A percentile compares a stretch with the other conserved stretches of the same genome.
These are phyloP conservation scores for Lepidochitona cinerea DNA, from an alignment of 2,888 invertebrate genomes.

Conservation along the genomic window DNA sequence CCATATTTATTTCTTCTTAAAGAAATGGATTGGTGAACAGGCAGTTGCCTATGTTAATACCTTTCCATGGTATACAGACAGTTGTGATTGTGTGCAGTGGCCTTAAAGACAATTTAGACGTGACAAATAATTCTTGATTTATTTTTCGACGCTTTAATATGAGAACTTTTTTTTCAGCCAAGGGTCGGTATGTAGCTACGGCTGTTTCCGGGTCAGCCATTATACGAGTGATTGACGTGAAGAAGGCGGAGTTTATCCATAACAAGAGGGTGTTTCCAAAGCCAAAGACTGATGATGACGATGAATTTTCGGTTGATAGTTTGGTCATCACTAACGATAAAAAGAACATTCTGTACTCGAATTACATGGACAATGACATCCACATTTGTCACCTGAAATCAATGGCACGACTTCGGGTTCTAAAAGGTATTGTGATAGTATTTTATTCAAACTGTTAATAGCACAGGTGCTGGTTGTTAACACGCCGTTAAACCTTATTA, in stretches of 20 bases:
- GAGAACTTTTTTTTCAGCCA: too few relatives aligned
- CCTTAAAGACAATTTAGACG: too few relatives aligned
- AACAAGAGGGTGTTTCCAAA: constrained; percentile 5
- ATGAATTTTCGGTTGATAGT: constrained; percentile 38
- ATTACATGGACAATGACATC: constrained; percentile 36
- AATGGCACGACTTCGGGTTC: constrained; percentile 24
- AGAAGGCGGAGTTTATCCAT: constrained; percentile 24
- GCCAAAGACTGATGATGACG: constrained; percentile 21
- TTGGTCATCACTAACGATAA: constrained; percentile 39
- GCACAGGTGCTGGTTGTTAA: too few relatives aligned
- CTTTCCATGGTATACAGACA: too few relatives aligned
- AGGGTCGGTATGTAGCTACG: constrained; percentile 4
- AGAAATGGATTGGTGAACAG: too few relatives aligned
- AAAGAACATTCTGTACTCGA: constrained; percentile 36
- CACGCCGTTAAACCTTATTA: too few relatives aligned
- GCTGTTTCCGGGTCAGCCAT: constrained; percentile 24
- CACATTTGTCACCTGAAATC: constrained; percentile 36
- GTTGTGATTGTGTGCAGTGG: too few relatives aligned
- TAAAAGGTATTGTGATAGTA: constrained; percentile 42
- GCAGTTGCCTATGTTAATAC: too few relatives aligned
- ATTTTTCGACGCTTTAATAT: too few relatives aligned
- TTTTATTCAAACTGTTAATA: too few relatives aligned
- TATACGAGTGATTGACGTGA: constrained; percentile 30
- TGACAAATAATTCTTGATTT: too few relatives aligned
- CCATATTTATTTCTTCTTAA: too few relatives aligned